A percentile compares a stretch with the other conserved stretches of the same genome.
These are phyloP conservation scores for Oplegnathus fasciatus DNA, from an alignment of 2,113 vertebrate genomes.

Conservation along the genomic window DNA sequence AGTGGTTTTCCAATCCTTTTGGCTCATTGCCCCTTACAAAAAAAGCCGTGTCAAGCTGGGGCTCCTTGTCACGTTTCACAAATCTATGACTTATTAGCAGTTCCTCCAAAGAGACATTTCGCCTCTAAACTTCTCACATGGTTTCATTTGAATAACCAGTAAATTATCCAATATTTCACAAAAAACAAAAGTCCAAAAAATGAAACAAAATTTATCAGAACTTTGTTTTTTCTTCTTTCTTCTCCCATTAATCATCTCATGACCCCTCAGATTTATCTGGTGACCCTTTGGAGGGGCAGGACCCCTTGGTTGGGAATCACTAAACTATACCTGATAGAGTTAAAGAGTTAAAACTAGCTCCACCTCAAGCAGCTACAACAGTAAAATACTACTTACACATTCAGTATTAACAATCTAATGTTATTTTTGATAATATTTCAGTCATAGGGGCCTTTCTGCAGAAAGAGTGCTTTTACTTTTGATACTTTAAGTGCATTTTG, in stretches of 20 bases:
- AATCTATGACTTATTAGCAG: not conserved
- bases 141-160: not conserved
- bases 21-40: not conserved
- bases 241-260: not conserved
- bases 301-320: not conserved
- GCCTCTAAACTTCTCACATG: not conserved
- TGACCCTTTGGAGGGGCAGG: not conserved
- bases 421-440: not conserved
- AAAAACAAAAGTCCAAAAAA: not conserved
- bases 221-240: not conserved
- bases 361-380: not conserved
- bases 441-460: not conserved
- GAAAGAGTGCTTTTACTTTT: not conserved
- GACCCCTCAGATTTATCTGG: not conserved
- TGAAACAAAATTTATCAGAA: not conserved
- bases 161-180: not conserved
- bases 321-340: not conserved
- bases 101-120: not conserved
- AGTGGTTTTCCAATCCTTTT: not conserved
- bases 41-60: not conserved
- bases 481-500: constrained; percentile 1
- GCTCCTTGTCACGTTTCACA: not conserved
- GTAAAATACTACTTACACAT: not conserved
- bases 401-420: not conserved
- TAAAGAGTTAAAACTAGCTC: not conserved